Conservation (phyloP, 2,113 vertebrate genomes). For the Bubo bubo region DNA sequence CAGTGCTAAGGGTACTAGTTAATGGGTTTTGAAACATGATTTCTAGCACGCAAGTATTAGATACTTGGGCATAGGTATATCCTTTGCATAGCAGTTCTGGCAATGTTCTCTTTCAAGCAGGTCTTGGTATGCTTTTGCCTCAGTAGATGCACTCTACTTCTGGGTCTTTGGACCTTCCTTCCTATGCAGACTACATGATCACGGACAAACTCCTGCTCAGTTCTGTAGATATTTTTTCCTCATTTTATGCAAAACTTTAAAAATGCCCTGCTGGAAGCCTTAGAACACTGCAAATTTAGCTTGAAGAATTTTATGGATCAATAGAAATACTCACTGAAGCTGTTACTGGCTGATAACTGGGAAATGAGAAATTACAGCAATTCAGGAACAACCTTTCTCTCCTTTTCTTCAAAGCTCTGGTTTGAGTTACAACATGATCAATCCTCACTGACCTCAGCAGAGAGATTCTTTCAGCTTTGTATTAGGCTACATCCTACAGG, state of each 20-base stretch:
- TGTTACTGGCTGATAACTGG: not conserved
- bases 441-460: not conserved
- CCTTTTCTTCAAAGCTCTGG: not conserved
- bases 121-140: not conserved
- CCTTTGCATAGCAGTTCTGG: not conserved
- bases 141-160: not conserved
- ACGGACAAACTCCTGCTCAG: not conserved
- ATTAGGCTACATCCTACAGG: not conserved
- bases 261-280: not conserved
- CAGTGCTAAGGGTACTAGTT: rapidly evolving
- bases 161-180: not conserved
- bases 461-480: not conserved
- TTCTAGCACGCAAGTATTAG: not conserved
- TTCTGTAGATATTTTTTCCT: not conserved
- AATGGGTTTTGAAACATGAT: not conserved
- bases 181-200: not conserved
- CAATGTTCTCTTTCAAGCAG: not conserved
- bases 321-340: not conserved
- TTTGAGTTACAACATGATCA: not conserved
- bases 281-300: not conserved
- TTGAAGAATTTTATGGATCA: not conserved
- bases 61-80: not conserved
- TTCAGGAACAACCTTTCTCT: not conserved
- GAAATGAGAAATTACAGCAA: not conserved
- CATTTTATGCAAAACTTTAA: not conserved